These are phyloP conservation scores for Nasonia giraulti DNA, from an alignment of 1,140 invertebrate genomes.

Conservation along the genomic window DNA sequence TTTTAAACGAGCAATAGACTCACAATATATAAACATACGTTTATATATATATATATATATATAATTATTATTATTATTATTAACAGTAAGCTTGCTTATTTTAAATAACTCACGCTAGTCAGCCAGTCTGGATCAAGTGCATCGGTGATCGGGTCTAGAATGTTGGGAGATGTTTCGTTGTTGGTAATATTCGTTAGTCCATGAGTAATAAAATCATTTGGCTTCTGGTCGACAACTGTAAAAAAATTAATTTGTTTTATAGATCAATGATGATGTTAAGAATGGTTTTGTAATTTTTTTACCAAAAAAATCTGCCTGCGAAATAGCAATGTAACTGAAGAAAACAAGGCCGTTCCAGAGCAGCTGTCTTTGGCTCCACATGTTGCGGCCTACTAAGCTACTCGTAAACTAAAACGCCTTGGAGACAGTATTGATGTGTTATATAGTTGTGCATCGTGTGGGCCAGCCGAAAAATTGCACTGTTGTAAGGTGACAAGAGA, in stretches of 20 bases:
- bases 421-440: no score
- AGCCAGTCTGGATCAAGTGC: conserved; percentile 39
- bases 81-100: no score
- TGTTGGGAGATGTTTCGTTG: background rate
- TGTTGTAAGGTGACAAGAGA: no score
- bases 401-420: no score
- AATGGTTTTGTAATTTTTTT: background rate
- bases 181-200: background rate
- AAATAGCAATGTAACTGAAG: background rate
- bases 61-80: no score
- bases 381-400: background rate
- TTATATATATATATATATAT: no score
- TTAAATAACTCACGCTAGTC: background rate
- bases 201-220: background rate
- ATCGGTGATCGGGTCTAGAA: conserved; percentile 29
- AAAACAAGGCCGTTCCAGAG: background rate
- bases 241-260: no score
- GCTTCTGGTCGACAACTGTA: no score
- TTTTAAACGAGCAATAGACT: no score
- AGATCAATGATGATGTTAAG: background rate
- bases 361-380: background rate
- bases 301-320: background rate
- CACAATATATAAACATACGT: no score
- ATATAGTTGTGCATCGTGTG: no score
- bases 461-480: no score